A percentile compares a stretch with the other conserved stretches of the same genome.
phyloP scores from a whole-genome alignment of 1,140 invertebrate species.

The Apis cerana region DNA sequence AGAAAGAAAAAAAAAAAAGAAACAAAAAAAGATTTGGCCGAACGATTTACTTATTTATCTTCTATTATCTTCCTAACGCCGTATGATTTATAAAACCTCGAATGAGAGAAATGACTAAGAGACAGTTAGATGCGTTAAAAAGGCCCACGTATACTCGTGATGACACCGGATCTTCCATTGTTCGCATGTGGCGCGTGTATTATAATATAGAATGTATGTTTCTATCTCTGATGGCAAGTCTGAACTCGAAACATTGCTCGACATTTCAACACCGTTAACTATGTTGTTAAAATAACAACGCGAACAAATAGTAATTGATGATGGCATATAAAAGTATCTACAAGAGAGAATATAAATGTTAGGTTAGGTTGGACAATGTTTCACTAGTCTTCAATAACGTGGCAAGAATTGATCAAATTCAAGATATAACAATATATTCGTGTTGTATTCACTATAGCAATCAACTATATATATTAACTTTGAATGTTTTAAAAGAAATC shows the following conservation, averaged over 20 bases:
- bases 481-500: too few species aligned
- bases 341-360: neutral
- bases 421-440: too few species aligned
- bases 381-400: neutral
- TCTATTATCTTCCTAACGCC: neutral
- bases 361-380: neutral
- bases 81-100: constrained; percentile 31
- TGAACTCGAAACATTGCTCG: constrained; percentile 42
- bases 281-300: neutral
- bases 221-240: neutral
- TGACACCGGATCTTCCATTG: constrained; percentile 55
- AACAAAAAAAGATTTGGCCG: constrained; percentile 14
- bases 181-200: constrained; percentile 54
- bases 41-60: neutral
- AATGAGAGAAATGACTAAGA: constrained; percentile 30
- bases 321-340: neutral
- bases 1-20: neutral
- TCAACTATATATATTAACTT: too few species aligned
- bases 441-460: too few species aligned
- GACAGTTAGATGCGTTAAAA: constrained; percentile 44
- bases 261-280: neutral
- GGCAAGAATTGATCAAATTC: neutral
- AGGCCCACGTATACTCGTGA: constrained; percentile 64
- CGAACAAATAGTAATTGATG: neutral
- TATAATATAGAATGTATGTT: neutral